These are phyloP conservation scores for Clangula hyemalis DNA, from an alignment of 2,797 vertebrate species.

Conservation along the genomic window DNA sequence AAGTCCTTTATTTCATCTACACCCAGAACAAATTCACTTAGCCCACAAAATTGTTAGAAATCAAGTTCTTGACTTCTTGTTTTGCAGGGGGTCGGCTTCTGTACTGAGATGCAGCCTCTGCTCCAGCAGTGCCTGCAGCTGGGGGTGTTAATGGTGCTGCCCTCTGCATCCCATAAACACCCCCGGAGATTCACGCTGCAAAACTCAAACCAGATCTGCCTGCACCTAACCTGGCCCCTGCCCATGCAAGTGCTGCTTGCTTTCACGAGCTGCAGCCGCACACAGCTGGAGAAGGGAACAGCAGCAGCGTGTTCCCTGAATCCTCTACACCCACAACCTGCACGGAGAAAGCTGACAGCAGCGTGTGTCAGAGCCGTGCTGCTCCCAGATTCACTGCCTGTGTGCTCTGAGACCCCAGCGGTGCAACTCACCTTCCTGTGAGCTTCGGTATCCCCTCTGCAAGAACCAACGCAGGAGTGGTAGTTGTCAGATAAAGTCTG, in stretches of 20 bases:
- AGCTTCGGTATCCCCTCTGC: neutral
- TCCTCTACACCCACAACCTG: too few relatives aligned
- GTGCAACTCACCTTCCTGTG: neutral
- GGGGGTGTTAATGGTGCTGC: neutral
- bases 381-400: neutral
- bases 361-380: fast-evolving
- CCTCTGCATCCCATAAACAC: neutral
- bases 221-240: neutral
- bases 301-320: neutral
- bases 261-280: neutral
- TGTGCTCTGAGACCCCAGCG: fast-evolving
- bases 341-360: neutral
- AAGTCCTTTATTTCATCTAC: neutral
- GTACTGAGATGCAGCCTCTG: neutral
- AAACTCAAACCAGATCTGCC: neutral
- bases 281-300: neutral
- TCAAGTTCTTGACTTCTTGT: neutral
- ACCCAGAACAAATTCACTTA: neutral
- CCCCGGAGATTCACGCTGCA: neutral
- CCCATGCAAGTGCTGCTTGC: neutral
- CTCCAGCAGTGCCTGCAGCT: neutral
- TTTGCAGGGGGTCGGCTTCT: neutral
- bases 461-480: neutral
- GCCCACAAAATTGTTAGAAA: neutral
- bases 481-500: neutral